A percentile compares a stretch with the other conserved stretches of the same genome.
Conservation (phyloP, 2,888 invertebrate genomes). For the Ichneumoninae sp. region DNA sequence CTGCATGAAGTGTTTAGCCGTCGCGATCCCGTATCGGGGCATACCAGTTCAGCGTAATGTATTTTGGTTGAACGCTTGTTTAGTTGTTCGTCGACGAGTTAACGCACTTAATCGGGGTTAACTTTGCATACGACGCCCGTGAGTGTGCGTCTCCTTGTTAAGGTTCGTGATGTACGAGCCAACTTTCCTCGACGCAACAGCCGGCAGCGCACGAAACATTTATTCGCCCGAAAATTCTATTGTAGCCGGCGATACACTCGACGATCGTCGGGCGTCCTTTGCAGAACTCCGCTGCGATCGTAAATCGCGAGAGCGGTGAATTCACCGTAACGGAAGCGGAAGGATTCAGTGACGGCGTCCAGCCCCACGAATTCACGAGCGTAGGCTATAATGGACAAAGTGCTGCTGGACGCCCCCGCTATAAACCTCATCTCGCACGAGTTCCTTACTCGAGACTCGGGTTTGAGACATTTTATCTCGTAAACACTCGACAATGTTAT, state of each 20-base stretch:
- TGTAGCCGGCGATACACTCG: slow-evolving; percentile 38
- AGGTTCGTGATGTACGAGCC: slow-evolving; percentile 8
- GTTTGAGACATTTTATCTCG: neutral
- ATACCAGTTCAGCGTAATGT: slow-evolving; percentile 76
- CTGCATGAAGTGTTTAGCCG: slow-evolving; percentile 47
- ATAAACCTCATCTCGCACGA: slow-evolving; percentile 27
- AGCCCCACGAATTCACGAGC: slow-evolving; percentile 44
- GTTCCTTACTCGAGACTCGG: slow-evolving; percentile 5
- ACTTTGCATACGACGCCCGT: slow-evolving; percentile 78
- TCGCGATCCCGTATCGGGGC: slow-evolving; percentile 62
- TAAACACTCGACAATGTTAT: neutral
- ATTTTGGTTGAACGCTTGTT: slow-evolving; percentile 79
- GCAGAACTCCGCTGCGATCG: slow-evolving; percentile 8
- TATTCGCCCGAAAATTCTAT: slow-evolving; percentile 46
- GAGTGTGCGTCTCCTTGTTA: slow-evolving; percentile 52
- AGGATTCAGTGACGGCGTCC: slow-evolving; percentile 43
- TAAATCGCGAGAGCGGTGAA: slow-evolving; percentile 35
- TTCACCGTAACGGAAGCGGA: slow-evolving; percentile 45
- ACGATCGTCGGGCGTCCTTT: slow-evolving; percentile 14
- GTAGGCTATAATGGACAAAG: slow-evolving; percentile 46
- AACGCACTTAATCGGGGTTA: slow-evolving; percentile 83
- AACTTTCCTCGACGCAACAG: slow-evolving; percentile 23
- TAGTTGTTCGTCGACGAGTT: slow-evolving; percentile 80
- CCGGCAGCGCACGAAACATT: neutral
- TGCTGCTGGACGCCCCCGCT: slow-evolving; percentile 45